Evolutionary conservation across 2,797 vertebrate genomes (phyloP), one percentile per base, ranked within the genome.

Genomic region (Falco novaeseelandiae): DNA sequence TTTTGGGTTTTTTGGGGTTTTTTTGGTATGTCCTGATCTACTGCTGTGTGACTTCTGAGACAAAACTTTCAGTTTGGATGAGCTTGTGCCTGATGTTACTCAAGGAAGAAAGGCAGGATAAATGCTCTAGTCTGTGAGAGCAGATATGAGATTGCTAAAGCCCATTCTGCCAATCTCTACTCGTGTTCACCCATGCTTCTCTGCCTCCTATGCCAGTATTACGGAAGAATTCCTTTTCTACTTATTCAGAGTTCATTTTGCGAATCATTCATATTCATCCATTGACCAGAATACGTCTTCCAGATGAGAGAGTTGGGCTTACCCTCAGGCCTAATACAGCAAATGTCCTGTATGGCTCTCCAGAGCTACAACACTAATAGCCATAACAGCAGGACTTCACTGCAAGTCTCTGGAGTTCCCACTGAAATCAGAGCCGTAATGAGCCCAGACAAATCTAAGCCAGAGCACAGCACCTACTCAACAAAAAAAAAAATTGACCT

Each of bases 211-310:
- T 78, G 27, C 19, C 77, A 57, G 40, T 52, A 51, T 66, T 91
- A 61, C 26, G 26, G 65, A 93, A 91, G 32, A 78, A 88, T 71
- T 83, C 42, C 14, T 83, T 74, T 83, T 30, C 52, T 66, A 26
- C 44, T 86, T 81, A 49, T 63, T 83, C 48, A 71, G 48, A 36
- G 32, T 65, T 92, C 29, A 62, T 90, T 96, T 83, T 87, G 80
- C 73, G 78, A 84, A 85, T 90, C 93, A 92, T 90, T 95, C 89
- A 49, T 92, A 77, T 71, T 90, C 58, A 62, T 89, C 83, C 86
- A 85, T 77, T 93, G 81, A 96, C 93, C 89, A 91, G 81, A 94
- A 96, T 63, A 90, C 22, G 12, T 91, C 74, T 87, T 96, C 92
- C 92, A 90, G 88, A 85, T 90, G 83, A 93, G 54, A 82, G 48